Percentiles rank a stretch among this genome's conserved stretches.
Evolutionary conservation across 2,888 invertebrate genomes (phyloP).

Genomic region (Trissoscelio sp.): DNA sequence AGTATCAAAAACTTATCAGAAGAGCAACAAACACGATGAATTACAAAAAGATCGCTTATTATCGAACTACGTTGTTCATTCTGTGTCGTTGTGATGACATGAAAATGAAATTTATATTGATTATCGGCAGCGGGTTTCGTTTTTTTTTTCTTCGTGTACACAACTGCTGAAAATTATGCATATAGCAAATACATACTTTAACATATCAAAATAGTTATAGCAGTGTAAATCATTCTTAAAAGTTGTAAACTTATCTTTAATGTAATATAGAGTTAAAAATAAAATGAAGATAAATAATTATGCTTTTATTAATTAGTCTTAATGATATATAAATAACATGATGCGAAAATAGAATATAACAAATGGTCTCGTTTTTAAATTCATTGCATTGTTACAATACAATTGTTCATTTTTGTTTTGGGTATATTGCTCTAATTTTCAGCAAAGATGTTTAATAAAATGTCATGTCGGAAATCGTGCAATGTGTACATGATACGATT

Average conservation of each 20-base stretch:
- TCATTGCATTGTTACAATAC: too few relatives aligned
- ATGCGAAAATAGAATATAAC: too few relatives aligned
- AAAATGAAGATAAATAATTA: too few relatives aligned
- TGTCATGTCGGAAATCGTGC: constrained; percentile 7
- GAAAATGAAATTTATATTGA: constrained; percentile 56
- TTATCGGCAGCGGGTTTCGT: constrained; percentile 46
- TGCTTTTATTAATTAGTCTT: too few relatives aligned
- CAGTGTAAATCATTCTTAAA: too few relatives aligned
- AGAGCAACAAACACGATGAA: constrained; percentile 45
- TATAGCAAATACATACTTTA: background rate
- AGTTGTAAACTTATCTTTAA: too few relatives aligned
- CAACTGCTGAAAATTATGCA: background rate
- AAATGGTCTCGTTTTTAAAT: too few relatives aligned
- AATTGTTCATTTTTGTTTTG: too few relatives aligned
- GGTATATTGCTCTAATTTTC: too few relatives aligned
- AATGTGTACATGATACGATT: constrained; percentile 27
- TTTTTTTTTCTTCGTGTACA: constrained; percentile 6
- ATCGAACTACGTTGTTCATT: constrained; percentile 67
- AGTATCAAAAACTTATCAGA: constrained; percentile 59
- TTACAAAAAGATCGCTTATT: constrained; percentile 45
- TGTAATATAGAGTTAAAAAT: too few relatives aligned
- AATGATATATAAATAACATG: too few relatives aligned
- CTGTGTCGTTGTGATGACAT: constrained; percentile 60
- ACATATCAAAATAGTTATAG: background rate
- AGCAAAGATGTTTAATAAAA: constrained; percentile 13